phyloP scores from a whole-genome alignment of 2,797 vertebrate genomes.

The Geotrypetes seraphini region DNA sequence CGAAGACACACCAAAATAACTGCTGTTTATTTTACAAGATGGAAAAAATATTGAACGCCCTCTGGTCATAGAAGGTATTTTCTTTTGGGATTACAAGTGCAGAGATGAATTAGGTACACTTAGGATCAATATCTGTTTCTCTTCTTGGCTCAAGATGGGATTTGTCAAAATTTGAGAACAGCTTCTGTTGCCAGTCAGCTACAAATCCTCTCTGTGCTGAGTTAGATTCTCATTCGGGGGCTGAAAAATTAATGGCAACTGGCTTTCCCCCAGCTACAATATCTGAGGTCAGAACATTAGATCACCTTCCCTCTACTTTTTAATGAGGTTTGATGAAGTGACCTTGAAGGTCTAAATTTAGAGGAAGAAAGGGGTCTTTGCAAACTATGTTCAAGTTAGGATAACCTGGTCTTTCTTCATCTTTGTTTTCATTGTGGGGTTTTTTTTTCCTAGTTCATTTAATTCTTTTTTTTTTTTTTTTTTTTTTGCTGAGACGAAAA shows the following conservation, averaged over 20 bases:
- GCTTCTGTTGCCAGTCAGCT: conserved; percentile 82
- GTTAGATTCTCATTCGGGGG: conserved; percentile 58
- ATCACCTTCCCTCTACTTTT: conserved; percentile 44
- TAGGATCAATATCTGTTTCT: conserved; percentile 90
- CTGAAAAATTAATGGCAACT: conserved; percentile 63
- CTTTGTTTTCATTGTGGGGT: no score
- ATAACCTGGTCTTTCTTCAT: no score
- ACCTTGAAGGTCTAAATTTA: conserved; percentile 39
- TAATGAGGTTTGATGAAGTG: conserved; percentile 62
- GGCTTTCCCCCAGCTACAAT: conserved; percentile 52
- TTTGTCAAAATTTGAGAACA: conserved; percentile 86
- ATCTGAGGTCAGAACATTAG: conserved; percentile 51
- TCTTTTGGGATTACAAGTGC: conserved; percentile 82
- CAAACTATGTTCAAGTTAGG: conserved; percentile 11
- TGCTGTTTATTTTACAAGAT: conserved; percentile 78
- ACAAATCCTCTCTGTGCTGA: conserved; percentile 66
- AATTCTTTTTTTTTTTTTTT: background rate
- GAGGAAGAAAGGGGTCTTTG: conserved; percentile 17
- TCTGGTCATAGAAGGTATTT: conserved; percentile 85
- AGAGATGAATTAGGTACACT: conserved; percentile 94
- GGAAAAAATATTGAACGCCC: conserved; percentile 94
- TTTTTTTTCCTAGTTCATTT: conserved; percentile 9
- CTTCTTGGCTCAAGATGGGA: conserved; percentile 83
- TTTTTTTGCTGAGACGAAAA: background rate
- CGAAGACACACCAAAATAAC: conserved; percentile 64